These are phyloP conservation scores for Archilochus colubris DNA, from an alignment of 2,113 vertebrate genomes.

Conservation along the genomic window DNA sequence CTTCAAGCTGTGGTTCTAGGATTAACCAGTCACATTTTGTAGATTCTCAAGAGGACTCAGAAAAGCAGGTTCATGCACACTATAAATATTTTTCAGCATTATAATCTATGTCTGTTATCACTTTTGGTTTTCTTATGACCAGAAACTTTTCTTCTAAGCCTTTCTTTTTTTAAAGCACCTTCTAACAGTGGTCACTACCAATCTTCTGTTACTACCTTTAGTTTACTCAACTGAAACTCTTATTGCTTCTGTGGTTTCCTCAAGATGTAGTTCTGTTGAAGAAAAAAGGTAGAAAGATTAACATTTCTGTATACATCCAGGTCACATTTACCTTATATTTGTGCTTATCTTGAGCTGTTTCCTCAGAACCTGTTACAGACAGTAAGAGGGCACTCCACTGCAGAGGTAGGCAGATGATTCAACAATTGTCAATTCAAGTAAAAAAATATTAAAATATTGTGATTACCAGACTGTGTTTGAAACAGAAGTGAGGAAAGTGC, in stretches of 20 bases:
- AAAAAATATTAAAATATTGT: background rate
- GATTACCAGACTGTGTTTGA: background rate
- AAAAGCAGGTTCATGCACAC: background rate
- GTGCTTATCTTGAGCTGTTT: background rate
- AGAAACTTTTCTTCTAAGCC: background rate
- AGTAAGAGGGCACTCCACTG: background rate
- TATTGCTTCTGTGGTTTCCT: background rate
- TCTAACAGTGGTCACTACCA: rapidly evolving
- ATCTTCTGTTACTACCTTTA: background rate
- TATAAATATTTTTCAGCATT: background rate
- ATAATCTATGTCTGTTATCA: background rate
- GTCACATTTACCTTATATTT: too few species aligned
- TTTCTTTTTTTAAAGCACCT: background rate
- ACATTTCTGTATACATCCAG: background rate
- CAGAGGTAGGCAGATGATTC: background rate
- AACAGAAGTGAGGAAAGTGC: background rate
- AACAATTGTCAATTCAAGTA: background rate
- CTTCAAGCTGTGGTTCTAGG: background rate
- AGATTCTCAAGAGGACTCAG: background rate
- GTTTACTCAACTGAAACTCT: background rate
- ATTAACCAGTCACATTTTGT: background rate
- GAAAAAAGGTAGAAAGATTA: background rate
- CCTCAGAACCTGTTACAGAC: background rate
- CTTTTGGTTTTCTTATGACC: background rate
- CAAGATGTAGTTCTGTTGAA: background rate